Base-by-base conservation (phyloP, 2,888 invertebrate genomes). In the Leptopilina drosophilae region DNA sequence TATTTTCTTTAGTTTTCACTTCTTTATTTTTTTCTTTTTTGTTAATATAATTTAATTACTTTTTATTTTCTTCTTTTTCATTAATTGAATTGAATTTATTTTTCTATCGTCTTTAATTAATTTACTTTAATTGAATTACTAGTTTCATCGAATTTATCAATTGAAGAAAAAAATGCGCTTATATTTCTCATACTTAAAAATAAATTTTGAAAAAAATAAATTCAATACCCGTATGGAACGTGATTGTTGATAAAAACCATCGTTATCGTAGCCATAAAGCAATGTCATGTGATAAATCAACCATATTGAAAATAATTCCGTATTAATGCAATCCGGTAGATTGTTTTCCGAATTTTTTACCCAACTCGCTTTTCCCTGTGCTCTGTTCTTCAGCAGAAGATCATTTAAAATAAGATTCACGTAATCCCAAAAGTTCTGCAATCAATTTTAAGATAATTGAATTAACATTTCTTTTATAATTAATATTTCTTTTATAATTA, bases 371-470 rank as follows among this genome's bases (percentile, higher is more conserved):
- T 82, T 76, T 42, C 62, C 78, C 6, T 77, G 77, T 5, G 77
- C 49, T 66, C 76, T 77, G 64, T 82, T 83, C 15, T 64, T 85
- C 14, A 81, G 77, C 33, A 92, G 82, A 62, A 91, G 85, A 82
- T 88, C 86, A 82, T 92, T 81, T 2, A 92, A 79, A 77, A 88
- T 87, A 6, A 77, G 81, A 83, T 92, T 93, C 11, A 93, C 92
- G 77, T 92, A 87, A 2, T 88, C 85, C 94, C 94, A 94, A 86
- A 94, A 94, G 8, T 82, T 84, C 88, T 92, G 79, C 5, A 33
- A 33, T 3, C 33, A 33, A 33, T 2, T 26, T 26, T 26, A 26
- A 26, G 26, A 26, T 2, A 26, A 26, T 26, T 2, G 26, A 26
- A 26, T 26, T 26, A 26, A 26, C 1, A 26, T n/a, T n/a, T n/a